A percentile compares a stretch with the other conserved stretches of the same genome.
These are phyloP conservation scores for Embidobia sp. DNA, from an alignment of 2,888 invertebrate genomes.

Conservation along the genomic window DNA sequence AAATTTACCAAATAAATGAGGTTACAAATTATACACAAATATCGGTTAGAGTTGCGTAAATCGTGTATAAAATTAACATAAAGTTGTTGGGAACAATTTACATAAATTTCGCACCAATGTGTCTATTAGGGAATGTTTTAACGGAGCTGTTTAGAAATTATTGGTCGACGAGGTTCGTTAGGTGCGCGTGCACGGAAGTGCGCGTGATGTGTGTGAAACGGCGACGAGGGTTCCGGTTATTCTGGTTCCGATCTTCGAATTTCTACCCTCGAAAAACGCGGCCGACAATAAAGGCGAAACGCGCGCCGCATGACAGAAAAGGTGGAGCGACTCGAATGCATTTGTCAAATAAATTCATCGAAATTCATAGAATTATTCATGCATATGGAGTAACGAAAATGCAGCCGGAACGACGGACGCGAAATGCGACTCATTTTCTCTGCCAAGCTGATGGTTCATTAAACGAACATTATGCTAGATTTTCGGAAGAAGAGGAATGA, in stretches of 20 bases:
- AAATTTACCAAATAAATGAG: too few relatives aligned
- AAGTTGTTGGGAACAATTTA: too few relatives aligned
- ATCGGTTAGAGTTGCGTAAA: too few relatives aligned
- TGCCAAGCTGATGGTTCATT: constrained; percentile 34
- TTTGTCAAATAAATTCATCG: constrained; percentile 48
- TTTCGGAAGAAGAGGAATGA: too few relatives aligned
- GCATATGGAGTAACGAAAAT: constrained; percentile 33
- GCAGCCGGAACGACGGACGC: constrained; percentile 3
- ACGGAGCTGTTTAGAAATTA: too few relatives aligned
- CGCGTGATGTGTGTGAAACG: constrained; percentile 29
- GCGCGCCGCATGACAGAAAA: constrained; percentile 40
- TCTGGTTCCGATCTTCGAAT: constrained; percentile 56
- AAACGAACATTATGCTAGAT: constrained; percentile 8
- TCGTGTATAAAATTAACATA: too few relatives aligned
- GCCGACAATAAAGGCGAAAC: constrained; percentile 46
- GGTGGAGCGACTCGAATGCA: constrained; percentile 27
- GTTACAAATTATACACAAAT: too few relatives aligned
- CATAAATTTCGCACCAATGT: too few relatives aligned
- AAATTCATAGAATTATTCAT: constrained; percentile 50
- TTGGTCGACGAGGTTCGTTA: too few relatives aligned
- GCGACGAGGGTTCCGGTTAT: constrained; percentile 34
- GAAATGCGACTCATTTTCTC: constrained; percentile 22
- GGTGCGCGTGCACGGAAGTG: constrained; percentile 16
- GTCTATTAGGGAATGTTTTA: too few relatives aligned
- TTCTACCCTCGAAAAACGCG: constrained; percentile 70